Evolutionary conservation across 2,113 vertebrate genomes (phyloP).

Genomic region (Ciconia stormi): DNA sequence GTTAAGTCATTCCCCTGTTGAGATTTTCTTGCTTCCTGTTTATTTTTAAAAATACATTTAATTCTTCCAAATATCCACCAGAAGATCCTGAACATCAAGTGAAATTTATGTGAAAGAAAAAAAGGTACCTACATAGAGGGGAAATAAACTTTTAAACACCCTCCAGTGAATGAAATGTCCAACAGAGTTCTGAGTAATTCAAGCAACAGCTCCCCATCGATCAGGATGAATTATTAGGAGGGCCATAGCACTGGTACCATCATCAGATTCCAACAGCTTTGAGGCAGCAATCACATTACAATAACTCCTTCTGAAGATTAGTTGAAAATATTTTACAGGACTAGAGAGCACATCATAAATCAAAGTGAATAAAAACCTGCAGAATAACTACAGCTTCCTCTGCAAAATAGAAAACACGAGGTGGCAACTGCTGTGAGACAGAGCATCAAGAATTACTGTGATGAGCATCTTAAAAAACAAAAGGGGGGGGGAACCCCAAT

Average conservation of each 20-base stretch:
- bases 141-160: not conserved
- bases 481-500: not conserved
- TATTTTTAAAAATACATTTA: not conserved
- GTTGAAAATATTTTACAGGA: slow-evolving; percentile 27
- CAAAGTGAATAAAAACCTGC: not conserved
- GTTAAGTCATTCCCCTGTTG: not conserved
- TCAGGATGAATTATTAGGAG: slow-evolving; percentile 25
- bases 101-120: not conserved
- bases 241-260: not conserved
- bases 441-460: not conserved
- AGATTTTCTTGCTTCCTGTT: not conserved
- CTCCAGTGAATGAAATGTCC: not conserved
- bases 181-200: slow-evolving; percentile 15
- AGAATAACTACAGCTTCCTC: not conserved
- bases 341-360: slow-evolving; percentile 29
- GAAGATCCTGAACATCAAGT: not conserved
- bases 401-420: not conserved
- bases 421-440: not conserved
- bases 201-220: not conserved
- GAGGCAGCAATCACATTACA: slow-evolving; percentile 6
- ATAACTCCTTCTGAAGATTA: not conserved
- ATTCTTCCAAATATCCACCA: not conserved
- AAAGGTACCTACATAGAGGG: not conserved
- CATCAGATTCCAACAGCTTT: not conserved
- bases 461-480: not conserved